These are phyloP conservation scores for Lepidurus apus DNA, from an alignment of 1,140 invertebrate genomes.

Conservation along the genomic window DNA sequence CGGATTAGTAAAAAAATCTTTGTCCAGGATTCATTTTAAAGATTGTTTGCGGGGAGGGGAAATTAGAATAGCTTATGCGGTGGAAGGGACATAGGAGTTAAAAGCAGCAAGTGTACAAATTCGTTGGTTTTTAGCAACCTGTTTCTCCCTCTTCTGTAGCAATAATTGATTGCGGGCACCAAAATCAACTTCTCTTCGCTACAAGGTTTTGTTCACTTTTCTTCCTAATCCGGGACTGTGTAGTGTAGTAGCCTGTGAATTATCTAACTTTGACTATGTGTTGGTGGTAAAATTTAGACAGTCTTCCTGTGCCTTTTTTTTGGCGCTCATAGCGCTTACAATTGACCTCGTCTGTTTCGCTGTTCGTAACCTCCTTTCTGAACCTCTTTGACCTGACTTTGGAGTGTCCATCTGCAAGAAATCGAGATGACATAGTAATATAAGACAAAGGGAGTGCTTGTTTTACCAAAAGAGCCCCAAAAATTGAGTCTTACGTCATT, in stretches of 20 bases:
- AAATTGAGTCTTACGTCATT: neutral
- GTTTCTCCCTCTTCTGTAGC: neutral
- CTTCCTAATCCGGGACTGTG: neutral
- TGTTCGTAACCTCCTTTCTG: constrained; percentile 7
- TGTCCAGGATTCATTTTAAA: constrained; percentile 2
- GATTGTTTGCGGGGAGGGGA: neutral
- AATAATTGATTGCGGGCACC: neutral
- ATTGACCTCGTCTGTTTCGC: constrained; percentile 9
- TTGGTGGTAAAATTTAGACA: neutral
- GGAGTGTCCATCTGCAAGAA: constrained; percentile 16
- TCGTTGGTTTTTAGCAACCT: constrained; percentile 5
- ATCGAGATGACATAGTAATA: constrained; percentile 6
- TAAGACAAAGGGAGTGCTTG: constrained; percentile 21
- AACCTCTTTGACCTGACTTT: constrained; percentile 11
- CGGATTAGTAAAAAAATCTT: neutral
- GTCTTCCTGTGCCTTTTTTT: neutral
- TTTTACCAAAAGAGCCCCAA: constrained; percentile 18
- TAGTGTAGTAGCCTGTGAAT: neutral
- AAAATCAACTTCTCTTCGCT: neutral
- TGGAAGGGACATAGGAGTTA: constrained; percentile 9
- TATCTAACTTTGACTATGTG: neutral
- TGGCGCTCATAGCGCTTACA: neutral
- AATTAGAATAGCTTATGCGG: neutral
- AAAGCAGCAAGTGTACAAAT: neutral
- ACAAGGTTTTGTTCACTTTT: neutral